Percentiles rank a stretch among this genome's conserved stretches.
Evolutionary conservation across 1,140 invertebrate genomes (phyloP).

Genomic region (Pogonognathellus flavescens): DNA sequence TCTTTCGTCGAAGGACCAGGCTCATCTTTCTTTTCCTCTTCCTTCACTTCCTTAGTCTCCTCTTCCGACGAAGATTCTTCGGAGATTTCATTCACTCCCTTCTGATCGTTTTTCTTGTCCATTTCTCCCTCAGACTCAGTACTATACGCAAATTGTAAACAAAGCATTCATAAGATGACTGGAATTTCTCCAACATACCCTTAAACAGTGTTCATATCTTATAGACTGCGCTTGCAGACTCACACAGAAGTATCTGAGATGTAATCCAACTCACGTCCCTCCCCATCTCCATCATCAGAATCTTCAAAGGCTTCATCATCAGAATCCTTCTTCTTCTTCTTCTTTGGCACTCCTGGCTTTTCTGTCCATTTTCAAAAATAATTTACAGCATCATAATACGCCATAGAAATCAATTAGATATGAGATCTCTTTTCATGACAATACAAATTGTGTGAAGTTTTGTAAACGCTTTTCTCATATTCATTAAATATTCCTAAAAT

Average conservation of each 20-base stretch:
- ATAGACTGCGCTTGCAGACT: constrained; percentile 1
- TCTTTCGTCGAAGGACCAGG: constrained; percentile 27
- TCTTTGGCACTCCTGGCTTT: constrained; percentile 60
- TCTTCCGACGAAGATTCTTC: constrained; percentile 84
- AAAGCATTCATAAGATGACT: constrained; percentile 79
- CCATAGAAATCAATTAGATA: no score
- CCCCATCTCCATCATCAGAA: constrained; percentile 96
- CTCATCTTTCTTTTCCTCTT: constrained; percentile 64
- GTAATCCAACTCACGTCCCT: constrained; percentile 90
- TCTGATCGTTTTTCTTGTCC: constrained; percentile 76
- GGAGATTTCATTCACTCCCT: constrained; percentile 87
- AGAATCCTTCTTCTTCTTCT: constrained; percentile 81
- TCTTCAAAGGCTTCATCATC: constrained; percentile 93
- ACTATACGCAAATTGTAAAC: constrained; percentile 36
- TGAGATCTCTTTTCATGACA: no score
- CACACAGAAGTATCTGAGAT: constrained; percentile 82
- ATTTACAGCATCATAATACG: not conserved
- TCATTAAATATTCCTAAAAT: no score
- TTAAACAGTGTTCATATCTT: no score
- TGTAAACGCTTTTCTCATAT: no score
- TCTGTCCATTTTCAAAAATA: constrained; percentile 43
- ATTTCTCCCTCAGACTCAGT: constrained; percentile 82
- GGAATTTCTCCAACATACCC: no score
- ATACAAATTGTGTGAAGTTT: no score
- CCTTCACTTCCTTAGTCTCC: constrained; percentile 74